Evolutionary conservation across 1,140 invertebrate genomes (phyloP), one percentile per base, ranked within the genome.

Genomic region (Chymomyza costata): DNA sequence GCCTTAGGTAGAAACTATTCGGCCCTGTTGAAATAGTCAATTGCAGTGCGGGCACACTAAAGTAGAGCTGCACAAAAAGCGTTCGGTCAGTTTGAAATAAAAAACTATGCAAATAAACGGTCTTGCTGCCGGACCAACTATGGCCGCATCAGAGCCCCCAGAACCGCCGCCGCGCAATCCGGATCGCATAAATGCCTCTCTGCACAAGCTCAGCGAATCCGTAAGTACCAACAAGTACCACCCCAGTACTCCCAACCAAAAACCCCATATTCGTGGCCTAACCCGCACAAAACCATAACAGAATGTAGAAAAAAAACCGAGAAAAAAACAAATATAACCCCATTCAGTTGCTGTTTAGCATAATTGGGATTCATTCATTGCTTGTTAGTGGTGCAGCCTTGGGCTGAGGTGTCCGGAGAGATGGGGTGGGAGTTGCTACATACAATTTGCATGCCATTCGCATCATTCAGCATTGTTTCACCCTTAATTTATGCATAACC

Each of bases 81-180:
- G 47, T 52, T 30, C 37, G 76, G 67, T 2, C 30, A 45, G 40
- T 82, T 66, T 14, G 81, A 65, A 34, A 61, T 50, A 43, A 62
- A 32, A 50, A 67, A 70, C 67, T 68, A 85, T 85, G 83, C 83
- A 85, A 84, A 83, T 85, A 74, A 85, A 85, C 68, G 76, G 83
- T 61, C 59, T 76, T 37, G 68, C 69, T 65, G 65, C 73, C 63
- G 80, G 80, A 74, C 80, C 80, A 58, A 85, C 83, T 48, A 85
- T 85, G 83, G 83, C 83, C 66, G 83, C 83, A 65, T 85, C 83
- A 57, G 84, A 85, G 74, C 84, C 84, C 65, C 84, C 84, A 82
- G 84, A 85, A 78, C 84, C 84, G 60, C 84, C 84, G 63, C 84
- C 84, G 58, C 64, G 84, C 63, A 85, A 85, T 82, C 84, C 84